Evolutionary conservation across 1,140 invertebrate species (phyloP).

Genomic region (Rhysida immarginata): DNA sequence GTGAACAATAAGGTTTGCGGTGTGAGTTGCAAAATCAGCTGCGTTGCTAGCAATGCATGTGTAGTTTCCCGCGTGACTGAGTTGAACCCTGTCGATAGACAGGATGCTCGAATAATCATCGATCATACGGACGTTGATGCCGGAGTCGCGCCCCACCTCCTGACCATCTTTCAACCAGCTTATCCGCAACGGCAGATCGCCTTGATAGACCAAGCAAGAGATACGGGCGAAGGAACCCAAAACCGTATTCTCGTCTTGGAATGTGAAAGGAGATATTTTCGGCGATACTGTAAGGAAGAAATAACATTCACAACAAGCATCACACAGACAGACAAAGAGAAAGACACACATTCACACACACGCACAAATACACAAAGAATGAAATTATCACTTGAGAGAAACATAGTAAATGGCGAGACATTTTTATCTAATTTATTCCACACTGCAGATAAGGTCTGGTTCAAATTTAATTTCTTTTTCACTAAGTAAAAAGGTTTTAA

Average conservation of each 20-base stretch:
- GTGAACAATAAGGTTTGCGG: conserved; percentile 53
- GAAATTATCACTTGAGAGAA: too few relatives aligned
- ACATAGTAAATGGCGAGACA: too few relatives aligned
- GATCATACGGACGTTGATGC: neutral
- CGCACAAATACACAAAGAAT: too few relatives aligned
- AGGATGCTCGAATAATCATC: conserved; percentile 25
- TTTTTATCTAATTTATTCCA: too few relatives aligned
- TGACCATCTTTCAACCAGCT: conserved; percentile 62
- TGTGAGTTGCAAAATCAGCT: conserved; percentile 59
- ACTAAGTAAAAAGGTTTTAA: too few relatives aligned
- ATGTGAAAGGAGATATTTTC: conserved; percentile 66
- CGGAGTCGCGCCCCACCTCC: conserved; percentile 10
- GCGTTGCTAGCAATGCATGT: conserved; percentile 63
- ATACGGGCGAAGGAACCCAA: conserved; percentile 69
- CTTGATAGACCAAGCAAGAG: conserved; percentile 65
- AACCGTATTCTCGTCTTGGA: conserved; percentile 53
- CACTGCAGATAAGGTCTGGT: too few relatives aligned
- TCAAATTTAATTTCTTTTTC: too few relatives aligned
- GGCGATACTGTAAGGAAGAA: conserved; percentile 38
- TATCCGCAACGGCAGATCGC: conserved; percentile 55
- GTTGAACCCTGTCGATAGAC: conserved; percentile 55
- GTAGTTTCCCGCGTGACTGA: conserved; percentile 59
- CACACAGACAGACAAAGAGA: too few relatives aligned
- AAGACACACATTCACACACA: too few relatives aligned
- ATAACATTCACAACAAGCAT: too few relatives aligned